Percentiles rank a stretch among this genome's conserved stretches.
These are phyloP conservation scores for Epiblema foenella DNA, from an alignment of 2,888 invertebrate genomes.

Conservation along the genomic window DNA sequence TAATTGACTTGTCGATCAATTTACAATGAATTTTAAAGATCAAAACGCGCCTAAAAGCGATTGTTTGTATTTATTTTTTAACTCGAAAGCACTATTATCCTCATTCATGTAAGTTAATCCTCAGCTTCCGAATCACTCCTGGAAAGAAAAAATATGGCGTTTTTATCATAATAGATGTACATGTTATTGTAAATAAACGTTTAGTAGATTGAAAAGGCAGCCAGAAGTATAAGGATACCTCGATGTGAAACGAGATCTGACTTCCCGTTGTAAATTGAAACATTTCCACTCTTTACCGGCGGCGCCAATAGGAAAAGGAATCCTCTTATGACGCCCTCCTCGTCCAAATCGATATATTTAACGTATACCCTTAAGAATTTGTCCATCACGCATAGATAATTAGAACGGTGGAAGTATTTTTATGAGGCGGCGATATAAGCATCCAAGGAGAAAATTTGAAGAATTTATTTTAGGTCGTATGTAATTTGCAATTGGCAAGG, in stretches of 20 bases:
- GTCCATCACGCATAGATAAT: slow-evolving; percentile 49
- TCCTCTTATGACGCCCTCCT: slow-evolving; percentile 58
- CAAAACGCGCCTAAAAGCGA: slow-evolving; percentile 55
- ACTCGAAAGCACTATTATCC: slow-evolving; percentile 71
- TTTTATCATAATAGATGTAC: slow-evolving; percentile 35
- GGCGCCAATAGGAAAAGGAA: slow-evolving; percentile 61
- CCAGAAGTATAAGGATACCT: slow-evolving; percentile 52
- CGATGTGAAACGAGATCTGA: slow-evolving; percentile 42
- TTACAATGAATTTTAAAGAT: slow-evolving; percentile 54
- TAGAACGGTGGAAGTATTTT: slow-evolving; percentile 15
- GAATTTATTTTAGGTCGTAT: slow-evolving; percentile 5
- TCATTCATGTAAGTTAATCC: slow-evolving; percentile 68
- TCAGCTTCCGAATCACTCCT: slow-evolving; percentile 77
- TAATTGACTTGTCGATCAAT: slow-evolving; percentile 63
- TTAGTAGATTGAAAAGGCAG: slow-evolving; percentile 55
- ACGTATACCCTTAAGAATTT: slow-evolving; percentile 49
- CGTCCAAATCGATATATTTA: slow-evolving; percentile 56
- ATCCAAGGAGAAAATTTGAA: slow-evolving; percentile 13
- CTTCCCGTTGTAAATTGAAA: slow-evolving; percentile 54
- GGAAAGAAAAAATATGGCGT: slow-evolving; percentile 63
- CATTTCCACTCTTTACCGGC: slow-evolving; percentile 54
- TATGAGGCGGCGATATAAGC: slow-evolving; percentile 12
- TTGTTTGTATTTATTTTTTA: slow-evolving; percentile 61
- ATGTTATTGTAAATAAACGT: slow-evolving; percentile 34
- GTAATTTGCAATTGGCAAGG: slow-evolving; percentile 12